Evolutionary conservation across 2,888 invertebrate genomes (phyloP), one percentile per base, ranked within the genome.

Genomic region (Papilio gigon): DNA sequence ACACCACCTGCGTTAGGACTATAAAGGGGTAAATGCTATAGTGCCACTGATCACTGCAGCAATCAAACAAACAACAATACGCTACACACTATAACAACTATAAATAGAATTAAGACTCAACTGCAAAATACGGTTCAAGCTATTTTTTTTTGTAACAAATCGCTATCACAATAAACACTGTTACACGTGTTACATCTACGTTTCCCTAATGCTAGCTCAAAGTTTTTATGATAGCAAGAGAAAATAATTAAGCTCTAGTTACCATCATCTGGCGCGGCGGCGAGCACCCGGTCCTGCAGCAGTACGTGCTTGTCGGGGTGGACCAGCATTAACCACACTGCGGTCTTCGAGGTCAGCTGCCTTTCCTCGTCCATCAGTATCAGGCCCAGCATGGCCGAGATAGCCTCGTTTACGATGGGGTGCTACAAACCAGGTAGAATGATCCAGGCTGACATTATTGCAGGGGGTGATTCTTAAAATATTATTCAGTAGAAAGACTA

Each of bases 241-340:
- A 50, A 27, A 50, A 11, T 37, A 22, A 69, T 71, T 71, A 72
- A 70, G 60, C 20, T 27, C 42, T 56, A 67, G 50, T 83, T 82
- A 92, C 92, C 96, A 75, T 97, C 96, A 74, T 95, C 95, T 14
- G 94, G 86, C 50, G 96, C 95, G 11, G 95, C 92, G 14, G 94
- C 81, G 47, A 98, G 89, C 82, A 96, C 96, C 78, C 97, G 95
- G 74, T 98, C 98, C 64, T 96, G 95, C 58, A 97, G 93, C 83
- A 98, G 95, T 68, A 96, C 90, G 80, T 96, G 96, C 78, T 96
- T 96, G 68, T 96, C 95, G 78, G 94, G 93, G 84, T 96, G 96
- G 47, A 94, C 80, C n/a, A 96, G 87, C 59, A 95, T 92, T 44
- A 92, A 93, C 96, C 97, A 97, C 75, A 96, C 88, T 44, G 90